These are phyloP conservation scores for Melieria omissa DNA, from an alignment of 2,888 invertebrate genomes.

Conservation along the genomic window DNA sequence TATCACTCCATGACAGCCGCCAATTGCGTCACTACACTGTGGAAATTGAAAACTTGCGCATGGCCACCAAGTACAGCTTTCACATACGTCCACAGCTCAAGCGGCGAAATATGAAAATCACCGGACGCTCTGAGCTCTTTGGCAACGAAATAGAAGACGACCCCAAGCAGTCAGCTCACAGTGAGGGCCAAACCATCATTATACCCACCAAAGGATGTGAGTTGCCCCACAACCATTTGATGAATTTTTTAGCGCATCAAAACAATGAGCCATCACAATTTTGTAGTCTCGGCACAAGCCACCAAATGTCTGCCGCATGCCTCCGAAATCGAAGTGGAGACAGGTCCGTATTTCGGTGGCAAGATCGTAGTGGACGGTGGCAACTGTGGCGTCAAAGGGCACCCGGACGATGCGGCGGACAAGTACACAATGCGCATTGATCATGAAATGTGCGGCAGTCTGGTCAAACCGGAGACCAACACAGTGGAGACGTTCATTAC, in stretches of 20 bases:
- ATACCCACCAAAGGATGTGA: constrained; percentile 88
- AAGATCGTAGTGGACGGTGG: constrained; percentile 80
- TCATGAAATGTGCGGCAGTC: constrained; percentile 79
- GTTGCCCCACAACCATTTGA: constrained; percentile 52
- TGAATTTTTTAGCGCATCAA: not conserved
- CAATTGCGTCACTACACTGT: constrained; percentile 69
- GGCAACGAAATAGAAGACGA: constrained; percentile 66
- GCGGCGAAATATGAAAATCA: constrained; percentile 67
- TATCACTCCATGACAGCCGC: constrained; percentile 41
- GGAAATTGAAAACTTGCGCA: constrained; percentile 77
- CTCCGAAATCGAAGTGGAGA: constrained; percentile 84
- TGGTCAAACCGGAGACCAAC: constrained; percentile 76
- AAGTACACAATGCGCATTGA: constrained; percentile 80
- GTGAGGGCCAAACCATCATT: constrained; percentile 74
- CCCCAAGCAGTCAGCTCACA: constrained; percentile 21
- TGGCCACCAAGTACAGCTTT: constrained; percentile 86
- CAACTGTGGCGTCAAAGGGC: constrained; percentile 79
- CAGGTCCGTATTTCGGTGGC: constrained; percentile 84
- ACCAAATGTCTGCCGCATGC: constrained; percentile 83
- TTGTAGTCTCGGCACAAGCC: constrained; percentile 82
- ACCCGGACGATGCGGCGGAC: constrained; percentile 77
- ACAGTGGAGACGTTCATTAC: constrained; percentile 85
- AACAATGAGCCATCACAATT: constrained; percentile 19
- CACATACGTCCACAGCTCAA: constrained; percentile 75
- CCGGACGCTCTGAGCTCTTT: constrained; percentile 65